phyloP scores from a whole-genome alignment of 2,113 vertebrate species.

The Lamprologus callipterus region DNA sequence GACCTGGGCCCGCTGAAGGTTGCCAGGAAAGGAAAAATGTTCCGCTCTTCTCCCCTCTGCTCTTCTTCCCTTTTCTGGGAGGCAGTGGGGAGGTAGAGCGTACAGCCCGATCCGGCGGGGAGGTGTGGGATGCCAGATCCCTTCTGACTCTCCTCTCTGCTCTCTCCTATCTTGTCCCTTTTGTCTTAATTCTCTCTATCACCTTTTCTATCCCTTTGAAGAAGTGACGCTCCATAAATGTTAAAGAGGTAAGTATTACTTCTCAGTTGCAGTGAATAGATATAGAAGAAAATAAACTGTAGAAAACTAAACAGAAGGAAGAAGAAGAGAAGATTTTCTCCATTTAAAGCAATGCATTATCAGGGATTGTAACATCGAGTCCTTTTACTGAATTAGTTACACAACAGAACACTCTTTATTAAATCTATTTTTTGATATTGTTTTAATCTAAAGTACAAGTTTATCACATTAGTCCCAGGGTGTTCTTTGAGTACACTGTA shows the following conservation, averaged over 20 bases:
- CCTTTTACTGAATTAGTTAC: neutral
- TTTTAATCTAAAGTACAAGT: neutral
- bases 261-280: neutral
- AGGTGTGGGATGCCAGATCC: neutral
- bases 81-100: neutral
- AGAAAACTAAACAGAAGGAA: neutral
- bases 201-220: neutral
- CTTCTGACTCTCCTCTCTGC: neutral
- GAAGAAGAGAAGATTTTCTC: neutral
- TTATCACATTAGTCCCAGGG: neutral
- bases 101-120: neutral
- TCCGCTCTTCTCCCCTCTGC: neutral
- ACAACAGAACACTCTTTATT: neutral
- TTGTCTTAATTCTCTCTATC: neutral
- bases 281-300: neutral
- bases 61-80: neutral
- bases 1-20: neutral
- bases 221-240: neutral
- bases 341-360: neutral
- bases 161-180: neutral
- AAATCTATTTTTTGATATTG: neutral
- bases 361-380: rapidly evolving
- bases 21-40: neutral
- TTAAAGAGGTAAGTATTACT: neutral
- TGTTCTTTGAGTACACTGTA: neutral